Evolutionary conservation across 1,140 invertebrate species (phyloP).

Genomic region (Anastatus disparis): DNA sequence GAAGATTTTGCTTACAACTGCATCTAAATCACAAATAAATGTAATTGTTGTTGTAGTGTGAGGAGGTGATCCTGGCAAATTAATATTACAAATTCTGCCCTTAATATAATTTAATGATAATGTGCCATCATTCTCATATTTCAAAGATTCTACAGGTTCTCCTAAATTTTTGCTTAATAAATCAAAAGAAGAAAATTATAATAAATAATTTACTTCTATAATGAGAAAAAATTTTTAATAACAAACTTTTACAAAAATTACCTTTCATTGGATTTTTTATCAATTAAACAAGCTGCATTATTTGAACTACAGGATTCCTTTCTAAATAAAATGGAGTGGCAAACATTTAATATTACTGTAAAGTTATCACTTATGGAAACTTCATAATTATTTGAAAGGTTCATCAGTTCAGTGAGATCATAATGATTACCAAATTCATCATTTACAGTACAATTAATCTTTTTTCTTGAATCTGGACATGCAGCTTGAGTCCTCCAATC

Average conservation of each 20-base stretch:
- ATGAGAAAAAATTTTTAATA: too few relatives aligned
- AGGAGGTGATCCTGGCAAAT: not conserved
- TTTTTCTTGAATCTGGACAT: slow-evolving; percentile 41
- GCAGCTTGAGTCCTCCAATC: slow-evolving; percentile 48
- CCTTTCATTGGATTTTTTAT: slow-evolving; percentile 33
- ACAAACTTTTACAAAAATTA: too few relatives aligned
- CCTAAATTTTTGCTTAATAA: slow-evolving; percentile 54
- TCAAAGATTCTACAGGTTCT: slow-evolving; percentile 32
- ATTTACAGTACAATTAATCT: slow-evolving; percentile 50
- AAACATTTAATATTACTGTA: slow-evolving; percentile 59
- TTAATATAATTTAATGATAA: slow-evolving; percentile 53
- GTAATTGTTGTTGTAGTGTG: slow-evolving; percentile 52
- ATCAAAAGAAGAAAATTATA: too few relatives aligned
- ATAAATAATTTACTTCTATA: too few relatives aligned
- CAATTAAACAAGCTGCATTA: slow-evolving; percentile 51
- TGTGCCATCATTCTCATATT: slow-evolving; percentile 17
- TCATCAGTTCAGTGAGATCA: slow-evolving; percentile 54
- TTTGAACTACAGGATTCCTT: slow-evolving; percentile 45
- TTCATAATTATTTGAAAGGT: slow-evolving; percentile 56
- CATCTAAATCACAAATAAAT: slow-evolving; percentile 57
- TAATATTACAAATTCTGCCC: slow-evolving; percentile 46
- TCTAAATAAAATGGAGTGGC: slow-evolving; percentile 56
- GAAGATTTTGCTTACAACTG: slow-evolving; percentile 47
- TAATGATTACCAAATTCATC: slow-evolving; percentile 46
- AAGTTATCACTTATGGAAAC: slow-evolving; percentile 42